Evolutionary conservation across 2,797 vertebrate genomes (phyloP), one percentile per base, ranked within the genome.

Genomic region (Etheostoma perlongum): DNA sequence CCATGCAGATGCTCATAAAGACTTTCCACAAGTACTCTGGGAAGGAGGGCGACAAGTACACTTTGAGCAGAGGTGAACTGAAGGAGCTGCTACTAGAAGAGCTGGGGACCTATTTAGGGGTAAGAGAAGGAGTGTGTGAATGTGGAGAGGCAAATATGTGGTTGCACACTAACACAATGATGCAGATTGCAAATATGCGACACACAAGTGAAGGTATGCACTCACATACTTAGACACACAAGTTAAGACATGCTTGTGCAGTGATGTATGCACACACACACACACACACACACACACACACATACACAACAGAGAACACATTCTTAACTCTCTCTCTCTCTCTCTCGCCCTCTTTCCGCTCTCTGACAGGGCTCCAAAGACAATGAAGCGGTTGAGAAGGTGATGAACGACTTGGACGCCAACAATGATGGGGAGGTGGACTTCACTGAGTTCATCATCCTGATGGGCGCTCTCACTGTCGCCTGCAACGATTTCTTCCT

Each of bases 381-480:
- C 84, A 95, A 95, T 65, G 95, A 96, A 42, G 94, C 93, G 0
- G 95, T 96, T n/a, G 95, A 96, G 82, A 95, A 95, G 78, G 94
- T 96, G 87, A 96, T 96, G 95, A 95, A 92, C 49, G 95, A 96
- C 87, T 83, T 96, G 90, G 95, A 96, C 65, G 79, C 94, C 83
- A 96, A 96, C 90, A 96, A 95, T 19, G 95, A 96, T 16, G 95
- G 95, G 5, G 95, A 96, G 89, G 95, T 96, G 93, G 95, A 96
- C 93, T 96, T 96, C 92, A 96, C 95, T 14, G 95, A 96, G 92
- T 96, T 96, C 90, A 95, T 96, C 87, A 99, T 98, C 60, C 94
- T 99, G 44, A 98, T 99, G 1, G 98, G 98, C 10, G 97, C 98
- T 76, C 93, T 99, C 21, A 99, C 98, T 0, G 98, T 99, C 91